Percentiles rank a stretch among this genome's conserved stretches.
phyloP scores from a whole-genome alignment of 2,888 invertebrate species.

The Cosmia pyralina region DNA sequence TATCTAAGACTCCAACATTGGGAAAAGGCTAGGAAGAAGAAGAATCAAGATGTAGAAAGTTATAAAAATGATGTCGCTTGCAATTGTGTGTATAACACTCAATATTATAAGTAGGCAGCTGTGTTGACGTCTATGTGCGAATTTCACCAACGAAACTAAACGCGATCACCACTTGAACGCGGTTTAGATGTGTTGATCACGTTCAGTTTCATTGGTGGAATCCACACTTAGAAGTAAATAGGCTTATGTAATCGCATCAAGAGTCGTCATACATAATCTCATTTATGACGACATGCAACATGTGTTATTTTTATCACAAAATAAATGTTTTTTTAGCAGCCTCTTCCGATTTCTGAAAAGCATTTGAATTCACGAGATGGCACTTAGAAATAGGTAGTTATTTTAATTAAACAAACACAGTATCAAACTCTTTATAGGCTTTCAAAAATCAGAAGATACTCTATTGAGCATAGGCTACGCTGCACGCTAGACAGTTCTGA shows the following conservation, averaged over 20 bases:
- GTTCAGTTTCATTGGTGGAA: too few relatives aligned
- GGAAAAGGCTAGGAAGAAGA: not conserved
- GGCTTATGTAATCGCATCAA: slow-evolving; percentile 28
- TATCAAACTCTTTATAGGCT: not conserved
- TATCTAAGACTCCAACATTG: not conserved
- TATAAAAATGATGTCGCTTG: too few relatives aligned
- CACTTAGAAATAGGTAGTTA: not conserved
- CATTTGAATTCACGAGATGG: not conserved
- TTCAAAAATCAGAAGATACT: not conserved
- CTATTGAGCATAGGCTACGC: not conserved
- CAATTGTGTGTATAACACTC: not conserved
- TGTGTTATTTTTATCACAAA: slow-evolving; percentile 17
- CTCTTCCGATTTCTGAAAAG: not conserved
- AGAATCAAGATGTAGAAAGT: not conserved
- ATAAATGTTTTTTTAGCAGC: not conserved
- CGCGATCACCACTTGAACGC: too few relatives aligned
- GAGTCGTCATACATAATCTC: slow-evolving; percentile 29
- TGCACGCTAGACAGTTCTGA: not conserved
- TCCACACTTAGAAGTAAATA: slow-evolving; percentile 13
- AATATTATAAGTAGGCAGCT: slow-evolving; percentile 4
- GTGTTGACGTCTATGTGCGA: not conserved
- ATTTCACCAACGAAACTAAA: too few relatives aligned
- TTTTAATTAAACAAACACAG: not conserved
- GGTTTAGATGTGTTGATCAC: too few relatives aligned
- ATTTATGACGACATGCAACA: slow-evolving; percentile 28